Evolutionary conservation across 1,140 invertebrate species (phyloP), one percentile per base, ranked within the genome.

Genomic region (Melitaea cinxia): DNA sequence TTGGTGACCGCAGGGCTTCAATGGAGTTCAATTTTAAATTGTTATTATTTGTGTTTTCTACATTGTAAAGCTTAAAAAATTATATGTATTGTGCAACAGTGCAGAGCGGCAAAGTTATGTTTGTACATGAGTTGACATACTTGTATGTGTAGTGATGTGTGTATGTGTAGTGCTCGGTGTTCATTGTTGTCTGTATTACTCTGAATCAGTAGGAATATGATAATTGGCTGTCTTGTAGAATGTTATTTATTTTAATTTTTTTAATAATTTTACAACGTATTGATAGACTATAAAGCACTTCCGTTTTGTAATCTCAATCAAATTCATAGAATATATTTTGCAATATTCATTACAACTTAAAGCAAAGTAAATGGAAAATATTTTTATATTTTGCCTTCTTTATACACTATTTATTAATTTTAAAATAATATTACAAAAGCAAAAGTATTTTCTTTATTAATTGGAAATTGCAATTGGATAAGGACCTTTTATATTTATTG

Each of bases 321-420:
- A 39, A 15, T n/a, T 39, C 4, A 42, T 17, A 17, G 6, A 17
- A 42, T 17, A 42, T 17, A 33, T 33, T 33, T 33, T 33, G 1
- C 12, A 33, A 33, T 33, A 33, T 33, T 1, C 4, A 6, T 33
- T 33, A 6, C 3, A 10, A 33, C 30, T 9, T 33, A 33, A 6
- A 33, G 30, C 30, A 7, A 10, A 9, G 30, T 33, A 33, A 33
- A 33, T 33, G 30, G 30, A 33, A 33, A 42, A 42, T 42, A 42
- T 42, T 42, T 42, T 42, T 17, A 42, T 42, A 42, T 17, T 42
- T 42, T 42, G 14, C 17, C 37, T 42, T 42, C 37, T 42, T 42
- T 42, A 42, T 42, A 42, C 37, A 42, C 17, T n/a, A 17, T 42
- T 14, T 37, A 42, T 17, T 42, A 42, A 7, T 42, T 42, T 42